These are phyloP conservation scores for Pangasius krempfi DNA, from an alignment of 2,797 vertebrate genomes.

Conservation along the genomic window DNA sequence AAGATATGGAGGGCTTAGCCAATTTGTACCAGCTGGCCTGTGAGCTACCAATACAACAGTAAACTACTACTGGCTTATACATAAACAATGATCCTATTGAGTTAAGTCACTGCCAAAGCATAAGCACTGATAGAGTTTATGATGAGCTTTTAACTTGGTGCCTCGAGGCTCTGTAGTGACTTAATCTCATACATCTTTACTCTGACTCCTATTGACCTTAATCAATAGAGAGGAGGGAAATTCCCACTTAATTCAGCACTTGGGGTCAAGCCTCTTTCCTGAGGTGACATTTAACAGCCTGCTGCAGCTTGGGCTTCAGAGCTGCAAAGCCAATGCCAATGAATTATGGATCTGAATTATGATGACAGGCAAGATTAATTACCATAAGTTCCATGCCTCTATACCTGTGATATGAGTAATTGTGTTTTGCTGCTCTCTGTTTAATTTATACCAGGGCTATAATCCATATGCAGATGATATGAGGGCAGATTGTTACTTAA, in stretches of 20 bases:
- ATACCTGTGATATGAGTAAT: slow-evolving; percentile 63
- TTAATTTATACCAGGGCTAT: slow-evolving; percentile 59
- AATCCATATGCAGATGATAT: slow-evolving; percentile 68
- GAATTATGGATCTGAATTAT: slow-evolving; percentile 62
- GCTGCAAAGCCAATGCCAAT: slow-evolving; percentile 37
- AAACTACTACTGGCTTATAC: neutral
- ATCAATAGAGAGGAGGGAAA: slow-evolving; percentile 25
- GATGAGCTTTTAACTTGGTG: neutral
- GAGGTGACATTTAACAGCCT: slow-evolving; percentile 11
- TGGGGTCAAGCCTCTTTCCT: slow-evolving; percentile 12
- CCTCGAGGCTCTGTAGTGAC: slow-evolving; percentile 25
- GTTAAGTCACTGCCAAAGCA: neutral
- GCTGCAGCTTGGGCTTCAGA: slow-evolving; percentile 17
- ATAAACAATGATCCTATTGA: neutral
- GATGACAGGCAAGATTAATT: slow-evolving; percentile 65
- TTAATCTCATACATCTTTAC: slow-evolving; percentile 17
- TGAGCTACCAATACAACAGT: neutral
- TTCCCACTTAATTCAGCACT: slow-evolving; percentile 20
- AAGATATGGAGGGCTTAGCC: neutral
- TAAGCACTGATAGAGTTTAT: neutral
- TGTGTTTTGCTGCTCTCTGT: slow-evolving; percentile 62
- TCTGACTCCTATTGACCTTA: slow-evolving; percentile 37
- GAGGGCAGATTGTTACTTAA: slow-evolving; percentile 68
- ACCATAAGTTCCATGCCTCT: slow-evolving; percentile 52
- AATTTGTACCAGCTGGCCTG: neutral